Percentiles rank a stretch among this genome's conserved stretches.
Conservation (phyloP, 2,888 invertebrate genomes). For the Bugulina stolonifera region DNA sequence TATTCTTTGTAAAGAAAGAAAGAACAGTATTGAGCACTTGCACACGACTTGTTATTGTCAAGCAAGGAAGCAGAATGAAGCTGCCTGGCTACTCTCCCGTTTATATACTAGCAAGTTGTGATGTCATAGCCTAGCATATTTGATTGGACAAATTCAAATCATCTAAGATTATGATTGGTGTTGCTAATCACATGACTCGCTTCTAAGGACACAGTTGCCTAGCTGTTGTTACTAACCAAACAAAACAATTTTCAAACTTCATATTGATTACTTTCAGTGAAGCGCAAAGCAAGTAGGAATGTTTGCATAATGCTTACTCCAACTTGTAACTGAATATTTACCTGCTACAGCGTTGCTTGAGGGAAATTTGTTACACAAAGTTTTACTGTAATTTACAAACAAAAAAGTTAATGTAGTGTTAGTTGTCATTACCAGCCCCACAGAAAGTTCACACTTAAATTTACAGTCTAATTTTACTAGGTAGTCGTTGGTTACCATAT, state of each 20-base stretch:
- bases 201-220: neutral
- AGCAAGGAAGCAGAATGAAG: neutral
- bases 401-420: too few species aligned
- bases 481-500: too few species aligned
- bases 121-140: neutral
- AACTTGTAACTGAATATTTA: too few species aligned
- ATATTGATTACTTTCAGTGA: neutral
- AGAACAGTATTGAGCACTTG: neutral
- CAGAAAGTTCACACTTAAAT: too few species aligned
- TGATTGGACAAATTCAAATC: constrained; percentile 6
- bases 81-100: neutral
- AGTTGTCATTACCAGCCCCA: too few species aligned
- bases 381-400: too few species aligned
- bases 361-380: too few species aligned
- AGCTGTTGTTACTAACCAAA: constrained; percentile 18
- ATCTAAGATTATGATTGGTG: neutral
- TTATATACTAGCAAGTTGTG: neutral
- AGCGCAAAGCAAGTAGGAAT: neutral
- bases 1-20: constrained; percentile 19
- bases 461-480: too few species aligned
- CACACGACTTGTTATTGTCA: constrained; percentile 9
- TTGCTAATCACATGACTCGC: constrained; percentile 1
- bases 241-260: constrained; percentile 8
- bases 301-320: too few species aligned
- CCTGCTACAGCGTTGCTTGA: too few species aligned